Evolutionary conservation across 2,797 vertebrate species (phyloP), one percentile per base, ranked within the genome.

Genomic region (Eremophila alpestris): DNA sequence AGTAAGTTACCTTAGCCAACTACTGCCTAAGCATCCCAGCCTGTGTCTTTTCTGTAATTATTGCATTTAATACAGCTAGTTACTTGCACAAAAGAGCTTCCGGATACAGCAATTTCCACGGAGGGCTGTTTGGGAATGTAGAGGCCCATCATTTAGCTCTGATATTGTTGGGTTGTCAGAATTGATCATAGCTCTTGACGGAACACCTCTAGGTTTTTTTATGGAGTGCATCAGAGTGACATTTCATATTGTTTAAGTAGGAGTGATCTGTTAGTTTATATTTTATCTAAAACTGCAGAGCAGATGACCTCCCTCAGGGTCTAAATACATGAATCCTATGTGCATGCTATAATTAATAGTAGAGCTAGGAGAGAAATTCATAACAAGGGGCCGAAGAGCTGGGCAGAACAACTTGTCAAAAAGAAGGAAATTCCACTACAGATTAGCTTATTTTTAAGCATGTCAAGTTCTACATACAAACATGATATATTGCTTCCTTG

Each of bases 361-460:
- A 93, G 97, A 97, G 96, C 91, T 45, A 48, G 91, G 94, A 96
- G 90, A 97, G 97, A 98, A 98, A 98, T 98, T 97, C 90, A 95
- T 98, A 98, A 98, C 95, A 97, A 98, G 97, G 90, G 97, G 93
- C 96, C 90, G 12, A 98, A 97, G 97, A 98, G 97, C 97, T 98
- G 96, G 98, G 98, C 97, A 98, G 97, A 98, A 93, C 98, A 98
- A 98, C 98, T 98, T 98, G 98, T 98, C 98, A 98, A 97, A 98
- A 98, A 98, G 98, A 97, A 98, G 98, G 98, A 98, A 98, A 98
- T 98, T 98, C 98, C 98, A 98, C 98, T 97, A 97, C 97, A 98
- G 98, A 99, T 99, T 99, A 99, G 98, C 98, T 99, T 98, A 99
- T 99, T 99, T 98, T 98, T 98, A 99, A 98, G 98, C 98, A 97